Percentiles rank a stretch among this genome's conserved stretches.
Conservation (phyloP, 2,113 vertebrate species). For the Sylvilagus bachmani region DNA sequence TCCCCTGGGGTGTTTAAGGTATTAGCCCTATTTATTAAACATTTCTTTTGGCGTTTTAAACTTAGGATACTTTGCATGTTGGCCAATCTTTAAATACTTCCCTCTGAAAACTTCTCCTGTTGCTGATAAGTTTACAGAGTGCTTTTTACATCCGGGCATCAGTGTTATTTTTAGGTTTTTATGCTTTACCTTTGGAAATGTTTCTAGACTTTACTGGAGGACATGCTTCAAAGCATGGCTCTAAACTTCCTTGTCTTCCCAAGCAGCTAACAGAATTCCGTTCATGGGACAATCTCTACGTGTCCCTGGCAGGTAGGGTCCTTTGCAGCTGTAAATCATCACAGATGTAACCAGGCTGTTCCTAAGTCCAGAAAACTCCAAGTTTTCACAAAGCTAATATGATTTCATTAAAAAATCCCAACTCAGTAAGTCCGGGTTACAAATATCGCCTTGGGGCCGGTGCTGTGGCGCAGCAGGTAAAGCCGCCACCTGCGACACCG, state of each 20-base stretch:
- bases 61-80: background rate
- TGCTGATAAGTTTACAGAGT: background rate
- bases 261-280: background rate
- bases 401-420: background rate
- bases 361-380: conserved; percentile 27
- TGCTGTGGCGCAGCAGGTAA: no score
- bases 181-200: background rate
- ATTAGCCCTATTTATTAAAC: background rate
- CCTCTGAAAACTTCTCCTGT: background rate
- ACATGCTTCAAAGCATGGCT: background rate
- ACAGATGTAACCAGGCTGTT: background rate
- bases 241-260: background rate
- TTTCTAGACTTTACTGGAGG: conserved; percentile 47
- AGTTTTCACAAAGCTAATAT: conserved; percentile 2
- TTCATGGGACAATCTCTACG: background rate
- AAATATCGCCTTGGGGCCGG: no score
- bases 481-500: no score
- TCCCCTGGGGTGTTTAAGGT: background rate
- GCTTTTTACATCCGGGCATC: background rate
- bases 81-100: conserved; percentile 28
- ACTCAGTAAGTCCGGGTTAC: no score
- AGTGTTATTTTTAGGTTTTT: conserved; percentile 6
- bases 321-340: background rate
- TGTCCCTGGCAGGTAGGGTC: background rate
- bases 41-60: conserved; percentile 12